Evolutionary conservation across 2,113 vertebrate genomes (phyloP), one percentile per base, ranked within the genome.

Genomic region (Solenodon paradoxus): DNA sequence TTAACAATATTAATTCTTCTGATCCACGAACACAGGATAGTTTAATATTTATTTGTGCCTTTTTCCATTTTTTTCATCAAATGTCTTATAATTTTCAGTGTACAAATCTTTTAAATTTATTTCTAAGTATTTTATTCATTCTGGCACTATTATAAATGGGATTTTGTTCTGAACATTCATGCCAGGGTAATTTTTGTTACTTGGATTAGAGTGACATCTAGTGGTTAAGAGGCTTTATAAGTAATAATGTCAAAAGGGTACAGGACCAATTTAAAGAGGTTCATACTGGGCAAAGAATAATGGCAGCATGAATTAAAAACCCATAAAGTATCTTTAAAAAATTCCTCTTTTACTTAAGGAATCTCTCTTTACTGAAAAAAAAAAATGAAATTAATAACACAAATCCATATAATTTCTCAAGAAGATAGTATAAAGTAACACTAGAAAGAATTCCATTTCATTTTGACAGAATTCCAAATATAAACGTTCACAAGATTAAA

Each of bases 141-240:
- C 49, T 28, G 15, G 51, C 64, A 45, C 63, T 47, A n/a, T 1
- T 80, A 35, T 17, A 35, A 64, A 57, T 38, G 45, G 19, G 19
- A 57, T 4, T n/a, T 64, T 57, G 74, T 35, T 64, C 80, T 80
- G 74, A 86, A 89, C 47, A 96, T 77, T 77, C 66, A 5, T 20
- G 12, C 38, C 45, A 45, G 42, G 89, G 64, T 24, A 96, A 38
- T 53, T 66, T 77, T 87, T 63, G 35, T 95, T 92, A 40, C 69
- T 49, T 9, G 89, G 95, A 95, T 77, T 95, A 90, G 32, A 96
- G 89, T 35, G 98, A 98, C 98, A 98, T 88, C 97, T 98, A 97
- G 98, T 98, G 98, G 96, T 47, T 77, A 77, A 47, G 22, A 8
- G 28, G 38, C 72, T 88, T 80, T 93, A 88, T 64, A 83, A 82